Evolutionary conservation across 2,888 invertebrate species (phyloP), one percentile per base, ranked within the genome.

Genomic region (Habroteleia sp.): DNA sequence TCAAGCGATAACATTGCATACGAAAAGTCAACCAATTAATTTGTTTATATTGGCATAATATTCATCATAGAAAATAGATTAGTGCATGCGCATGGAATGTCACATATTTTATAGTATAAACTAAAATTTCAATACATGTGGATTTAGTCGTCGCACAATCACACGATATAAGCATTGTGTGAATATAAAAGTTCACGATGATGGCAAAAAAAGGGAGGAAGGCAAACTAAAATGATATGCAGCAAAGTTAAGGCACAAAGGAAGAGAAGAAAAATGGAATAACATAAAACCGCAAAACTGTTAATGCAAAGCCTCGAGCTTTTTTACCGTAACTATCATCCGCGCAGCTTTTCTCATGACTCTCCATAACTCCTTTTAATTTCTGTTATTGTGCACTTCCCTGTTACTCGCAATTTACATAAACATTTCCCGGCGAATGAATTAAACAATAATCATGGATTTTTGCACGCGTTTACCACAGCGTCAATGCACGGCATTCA

Each of bases 261-360:
- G 44, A 14, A 52, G 63, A 37, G 56, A 63, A 63, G 62, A 71
- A 71, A 72, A 72, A 63, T 72, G 50, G 63, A 63, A 72, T 63
- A 39, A 56, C 63, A 42, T 56, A 63, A 63, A 72, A 72, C 72
- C 63, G 56, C 63, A 72, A 71, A 72, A 63, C 72, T 72, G 72
- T 72, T 72, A 72, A 72, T 63, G 63, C 71, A 71, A 71, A 71
- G 71, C 72, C 72, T 44, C 63, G 63, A 65, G 72, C 63, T 63
- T 72, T 63, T 62, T 72, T 29, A 1, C 39, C 27, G 27, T 33
- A 44, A 50, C 58, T 72, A 72, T 72, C 63, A 72, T 48, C 42
- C 41, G 23, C 50, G 48, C 63, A 65, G 63, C 72, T 72, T 63
- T 63, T 42, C 72, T 72, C 63, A 23, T 56, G 56, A 50, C 56